phyloP scores from a whole-genome alignment of 2,888 invertebrate genomes.

The Belgica antarctica region DNA sequence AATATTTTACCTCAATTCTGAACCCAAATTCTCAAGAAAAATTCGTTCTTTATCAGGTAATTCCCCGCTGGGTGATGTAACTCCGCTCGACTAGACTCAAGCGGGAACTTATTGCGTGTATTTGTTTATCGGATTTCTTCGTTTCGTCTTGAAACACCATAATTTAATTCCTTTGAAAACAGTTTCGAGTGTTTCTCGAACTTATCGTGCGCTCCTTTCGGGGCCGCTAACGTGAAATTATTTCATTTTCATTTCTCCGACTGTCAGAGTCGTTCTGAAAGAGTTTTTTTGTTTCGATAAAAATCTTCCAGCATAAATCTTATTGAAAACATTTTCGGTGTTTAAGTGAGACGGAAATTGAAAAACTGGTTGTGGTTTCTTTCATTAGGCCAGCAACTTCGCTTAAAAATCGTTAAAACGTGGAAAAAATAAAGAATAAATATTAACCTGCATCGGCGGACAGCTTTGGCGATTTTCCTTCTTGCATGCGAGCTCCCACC shows the following conservation, averaged over 20 bases:
- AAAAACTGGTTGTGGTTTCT: slow-evolving; percentile 39
- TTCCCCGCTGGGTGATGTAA: slow-evolving; percentile 1
- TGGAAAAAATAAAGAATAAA: slow-evolving; percentile 29
- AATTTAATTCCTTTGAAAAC: slow-evolving; percentile 25
- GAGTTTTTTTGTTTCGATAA: neutral
- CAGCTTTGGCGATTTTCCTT: slow-evolving; percentile 76
- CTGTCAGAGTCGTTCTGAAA: neutral
- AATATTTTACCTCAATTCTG: too few relatives aligned
- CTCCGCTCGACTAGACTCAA: neutral
- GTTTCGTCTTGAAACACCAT: too few relatives aligned
- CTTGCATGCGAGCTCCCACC: slow-evolving; percentile 84
- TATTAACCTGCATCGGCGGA: slow-evolving; percentile 66
- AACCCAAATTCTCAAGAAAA: neutral
- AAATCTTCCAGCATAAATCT: slow-evolving; percentile 18
- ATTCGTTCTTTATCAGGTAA: neutral
- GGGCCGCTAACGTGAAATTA: neutral
- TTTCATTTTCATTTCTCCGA: neutral
- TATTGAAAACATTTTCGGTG: slow-evolving; percentile 19
- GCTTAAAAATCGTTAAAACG: neutral
- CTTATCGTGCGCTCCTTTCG: neutral
- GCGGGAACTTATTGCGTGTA: neutral
- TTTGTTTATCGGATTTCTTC: slow-evolving; percentile 30
- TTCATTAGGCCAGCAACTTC: neutral
- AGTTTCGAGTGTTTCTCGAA: slow-evolving; percentile 27
- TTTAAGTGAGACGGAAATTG: neutral